phyloP scores from a whole-genome alignment of 2,888 invertebrate genomes.

The Rhimphoctona megacephalus region DNA sequence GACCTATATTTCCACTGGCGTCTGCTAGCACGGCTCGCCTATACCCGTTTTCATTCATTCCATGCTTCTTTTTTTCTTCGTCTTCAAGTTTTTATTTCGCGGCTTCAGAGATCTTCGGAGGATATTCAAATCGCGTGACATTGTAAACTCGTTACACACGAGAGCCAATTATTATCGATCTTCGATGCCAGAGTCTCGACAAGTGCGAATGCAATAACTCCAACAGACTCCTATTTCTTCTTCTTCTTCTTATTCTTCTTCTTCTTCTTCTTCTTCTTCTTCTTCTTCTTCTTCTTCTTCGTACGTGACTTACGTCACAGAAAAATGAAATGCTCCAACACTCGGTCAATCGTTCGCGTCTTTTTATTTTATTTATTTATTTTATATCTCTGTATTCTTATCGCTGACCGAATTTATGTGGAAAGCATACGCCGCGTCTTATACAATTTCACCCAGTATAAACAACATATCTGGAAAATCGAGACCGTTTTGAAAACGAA shows the following conservation, averaged over 20 bases:
- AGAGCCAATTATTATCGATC: slow-evolving; percentile 43
- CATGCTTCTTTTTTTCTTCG: slow-evolving; percentile 21
- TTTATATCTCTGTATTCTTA: slow-evolving; percentile 4
- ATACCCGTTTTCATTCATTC: slow-evolving; percentile 37
- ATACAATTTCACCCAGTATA: neutral
- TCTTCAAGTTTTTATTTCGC: neutral
- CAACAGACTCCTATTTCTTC: neutral
- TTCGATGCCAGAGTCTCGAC: slow-evolving; percentile 37
- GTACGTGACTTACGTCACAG: slow-evolving; percentile 45
- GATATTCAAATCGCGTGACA: slow-evolving; percentile 65
- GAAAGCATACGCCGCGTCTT: neutral
- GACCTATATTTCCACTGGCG: slow-evolving; percentile 51
- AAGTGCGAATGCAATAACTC: slow-evolving; percentile 44
- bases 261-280: neutral
- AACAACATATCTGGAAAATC: neutral
- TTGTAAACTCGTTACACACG: neutral
- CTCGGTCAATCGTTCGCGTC: slow-evolving; percentile 15
- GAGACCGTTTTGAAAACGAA: neutral
- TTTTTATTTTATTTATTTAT: slow-evolving; percentile 16
- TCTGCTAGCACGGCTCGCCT: slow-evolving; percentile 20
- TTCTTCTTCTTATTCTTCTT: neutral
- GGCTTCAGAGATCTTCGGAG: slow-evolving; percentile 18
- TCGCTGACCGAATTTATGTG: slow-evolving; percentile 43
- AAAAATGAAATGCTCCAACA: slow-evolving; percentile 1
- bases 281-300: neutral